Base-by-base conservation (phyloP, 2,888 invertebrate species). In the Nomada flava region DNA sequence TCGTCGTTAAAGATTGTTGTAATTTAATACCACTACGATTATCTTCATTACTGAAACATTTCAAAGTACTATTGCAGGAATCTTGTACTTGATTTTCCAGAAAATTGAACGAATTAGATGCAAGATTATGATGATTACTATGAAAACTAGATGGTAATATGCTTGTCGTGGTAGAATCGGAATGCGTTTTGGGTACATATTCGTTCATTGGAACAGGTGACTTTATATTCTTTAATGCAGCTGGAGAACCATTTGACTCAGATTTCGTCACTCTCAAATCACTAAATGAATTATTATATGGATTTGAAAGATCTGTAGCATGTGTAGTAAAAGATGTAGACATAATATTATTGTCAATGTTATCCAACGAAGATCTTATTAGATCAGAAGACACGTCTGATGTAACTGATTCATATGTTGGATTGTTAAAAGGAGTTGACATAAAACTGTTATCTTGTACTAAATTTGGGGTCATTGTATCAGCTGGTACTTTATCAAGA, bases 261-360 rank as follows among this genome's bases (percentile, higher is more conserved):
- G 76, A 62, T 18, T 82, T 82, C 20, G 47, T 50, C 9, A 64
- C 42, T n/a, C 18, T 57, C 70, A 79, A n/a, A 18, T 60, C 71
- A 44, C 23, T 82, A 60, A 75, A 67, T 13, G 79, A 68, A 44
- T 76, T 63, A 29, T 72, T 63, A 36, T 77, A 77, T 11, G 84
- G 42, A 52, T 74, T 72, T 36, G 86, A 70, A 70, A 68, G 71
- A 26, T 73, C 78, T 13, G 79, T 29, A 23, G 69, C 57, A 53
- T 70, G 70, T 9, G 86, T 89, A 65, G 87, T 90, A 63, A 93
- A 93, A 23, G 93, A 92, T 18, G 92, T 92, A 2, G 92, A 91
- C 90, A 91, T 92, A 9, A 92, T 85, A 74, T 92, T 91, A 53
- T 74, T 89, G 29, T 89, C 91, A 9, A 88, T 79, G 50, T 86